Evolutionary conservation across 2,113 vertebrate species (phyloP), one percentile per base, ranked within the genome.

Genomic region (Catharus fuscescens): DNA sequence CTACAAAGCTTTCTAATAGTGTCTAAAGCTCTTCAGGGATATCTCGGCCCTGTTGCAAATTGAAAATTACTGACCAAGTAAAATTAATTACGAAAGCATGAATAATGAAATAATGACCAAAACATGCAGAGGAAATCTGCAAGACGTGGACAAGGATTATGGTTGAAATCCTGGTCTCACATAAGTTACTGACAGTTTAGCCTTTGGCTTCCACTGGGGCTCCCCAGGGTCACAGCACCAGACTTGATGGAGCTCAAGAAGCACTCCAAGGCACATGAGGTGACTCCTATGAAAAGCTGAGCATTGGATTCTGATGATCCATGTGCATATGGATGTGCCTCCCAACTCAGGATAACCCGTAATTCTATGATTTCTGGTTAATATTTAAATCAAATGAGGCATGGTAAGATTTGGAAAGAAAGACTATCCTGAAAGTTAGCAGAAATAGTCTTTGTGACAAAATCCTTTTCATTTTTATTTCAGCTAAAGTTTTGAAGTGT

Each of bases 221-320:
- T 53, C 38, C 15, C 21, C 15, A 28, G 5, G 12, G 17, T 18
- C 32, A 38, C 5, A 17, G n/a, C 13, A 17, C 15, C 14, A 45
- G 69, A 32, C 2, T 28, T 32, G 38, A 8, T 18, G 16, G 54
- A 69, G 8, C 16, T 54, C 28, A 18, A 14, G 50, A 13, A 13
- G 16, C 1, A 7, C 26, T 24, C 0, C 0, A 28, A 53, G 23
- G 32, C 15, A 60, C 28, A 3, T 1, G 15, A 12, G 28, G 18
- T 45, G 18, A 28, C 38, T 36, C 34, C 32, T 36, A 17, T 50
- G 31, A 6, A 52, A 11, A 14, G 32, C 3, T 14, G 18, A 16
- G 26, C 15, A 23, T 1, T 40, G 38, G 15, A 36, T n/a, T 61
- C 29, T 40, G 29, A 40, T 20, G 14, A 15, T 24, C 12, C 8